phyloP scores from a whole-genome alignment of 2,888 invertebrate species.

The Agrochola lota region DNA sequence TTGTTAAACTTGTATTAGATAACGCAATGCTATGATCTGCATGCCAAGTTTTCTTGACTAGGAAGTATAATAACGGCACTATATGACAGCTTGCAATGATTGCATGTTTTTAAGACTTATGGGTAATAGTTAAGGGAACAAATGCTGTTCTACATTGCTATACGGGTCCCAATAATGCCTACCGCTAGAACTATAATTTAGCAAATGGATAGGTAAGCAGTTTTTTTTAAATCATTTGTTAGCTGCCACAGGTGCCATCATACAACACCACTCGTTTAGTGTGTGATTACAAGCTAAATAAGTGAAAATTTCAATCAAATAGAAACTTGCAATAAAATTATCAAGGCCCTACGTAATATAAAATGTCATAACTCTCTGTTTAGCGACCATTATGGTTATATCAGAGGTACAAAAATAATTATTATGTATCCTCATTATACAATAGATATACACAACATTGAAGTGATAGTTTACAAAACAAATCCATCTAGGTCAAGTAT shows the following conservation, averaged over 20 bases:
- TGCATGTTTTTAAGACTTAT: too few relatives aligned
- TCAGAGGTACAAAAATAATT: not conserved
- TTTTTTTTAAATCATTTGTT: not conserved
- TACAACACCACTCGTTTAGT: not conserved
- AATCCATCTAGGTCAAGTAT: constrained; percentile 54
- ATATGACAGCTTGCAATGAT: too few relatives aligned
- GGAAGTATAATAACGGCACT: too few relatives aligned
- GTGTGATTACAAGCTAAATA: not conserved
- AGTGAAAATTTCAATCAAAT: not conserved
- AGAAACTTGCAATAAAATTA: not conserved
- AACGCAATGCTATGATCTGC: not conserved
- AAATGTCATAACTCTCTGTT: not conserved
- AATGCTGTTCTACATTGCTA: not conserved
- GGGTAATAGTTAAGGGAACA: not conserved
- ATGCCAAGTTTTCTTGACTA: not conserved
- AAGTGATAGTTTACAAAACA: constrained; percentile 47
- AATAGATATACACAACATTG: constrained; percentile 62
- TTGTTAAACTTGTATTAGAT: constrained; percentile 7
- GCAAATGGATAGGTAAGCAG: not conserved
- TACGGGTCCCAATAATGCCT: not conserved
- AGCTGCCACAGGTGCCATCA: not conserved
- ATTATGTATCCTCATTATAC: not conserved
- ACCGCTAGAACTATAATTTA: not conserved
- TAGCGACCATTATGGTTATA: not conserved
- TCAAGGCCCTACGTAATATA: too few relatives aligned